phyloP scores from a whole-genome alignment of 2,888 invertebrate genomes.

The Amiota minor region DNA sequence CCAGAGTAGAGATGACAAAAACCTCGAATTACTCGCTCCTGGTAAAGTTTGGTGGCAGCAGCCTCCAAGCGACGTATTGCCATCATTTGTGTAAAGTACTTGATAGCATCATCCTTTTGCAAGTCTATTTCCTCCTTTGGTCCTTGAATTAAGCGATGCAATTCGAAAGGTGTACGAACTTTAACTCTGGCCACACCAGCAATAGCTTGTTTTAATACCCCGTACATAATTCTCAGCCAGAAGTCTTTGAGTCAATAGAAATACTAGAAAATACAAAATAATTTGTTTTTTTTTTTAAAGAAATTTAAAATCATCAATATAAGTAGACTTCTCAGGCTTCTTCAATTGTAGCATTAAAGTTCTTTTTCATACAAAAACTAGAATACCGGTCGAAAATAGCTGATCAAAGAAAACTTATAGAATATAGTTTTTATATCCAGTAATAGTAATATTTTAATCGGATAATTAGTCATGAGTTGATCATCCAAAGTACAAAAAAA shows the following conservation, averaged over 20 bases:
- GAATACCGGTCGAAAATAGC: too few relatives aligned
- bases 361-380: too few relatives aligned
- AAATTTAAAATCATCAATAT: too few relatives aligned
- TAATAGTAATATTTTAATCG: too few relatives aligned
- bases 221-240: too few relatives aligned
- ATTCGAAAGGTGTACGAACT: conserved; percentile 80
- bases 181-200: background rate
- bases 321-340: too few relatives aligned
- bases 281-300: background rate
- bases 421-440: too few relatives aligned
- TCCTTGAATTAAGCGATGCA: conserved; percentile 89
- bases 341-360: too few relatives aligned
- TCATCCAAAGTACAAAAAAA: too few relatives aligned
- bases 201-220: background rate
- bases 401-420: too few relatives aligned
- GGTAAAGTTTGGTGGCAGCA: conserved; percentile 93
- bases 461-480: too few relatives aligned
- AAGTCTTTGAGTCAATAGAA: too few relatives aligned
- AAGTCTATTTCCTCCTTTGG: conserved; percentile 82
- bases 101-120: conserved; percentile 86
- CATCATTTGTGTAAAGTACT: conserved; percentile 84
- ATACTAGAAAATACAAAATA: background rate
- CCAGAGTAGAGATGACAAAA: conserved; percentile 99
- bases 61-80: conserved; percentile 92
- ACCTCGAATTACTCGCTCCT: conserved; percentile 93